Conservation (phyloP, 1,140 invertebrate genomes). For the Sweltsa coloradensis region DNA sequence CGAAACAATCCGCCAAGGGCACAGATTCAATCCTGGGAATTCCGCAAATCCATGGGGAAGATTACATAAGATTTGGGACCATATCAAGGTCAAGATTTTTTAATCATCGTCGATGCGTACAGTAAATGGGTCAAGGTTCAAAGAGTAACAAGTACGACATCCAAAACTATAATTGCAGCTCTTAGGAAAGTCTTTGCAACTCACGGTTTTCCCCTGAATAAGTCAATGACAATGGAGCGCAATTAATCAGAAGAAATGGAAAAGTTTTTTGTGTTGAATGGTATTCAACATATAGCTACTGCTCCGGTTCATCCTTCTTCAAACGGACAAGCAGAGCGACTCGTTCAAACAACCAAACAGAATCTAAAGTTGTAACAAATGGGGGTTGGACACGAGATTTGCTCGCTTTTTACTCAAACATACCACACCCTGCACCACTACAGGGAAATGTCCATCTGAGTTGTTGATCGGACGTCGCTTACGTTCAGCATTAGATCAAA, state of each 20-base stretch:
- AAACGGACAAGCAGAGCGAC: slow-evolving; percentile 26
- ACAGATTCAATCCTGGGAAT: too few species aligned
- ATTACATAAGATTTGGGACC: slow-evolving; percentile 26
- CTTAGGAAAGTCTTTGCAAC: neutral
- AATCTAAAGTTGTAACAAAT: neutral
- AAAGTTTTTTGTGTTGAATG: slow-evolving; percentile 21
- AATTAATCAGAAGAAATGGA: slow-evolving; percentile 20
- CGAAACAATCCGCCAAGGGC: slow-evolving; percentile 7
- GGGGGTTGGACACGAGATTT: neutral
- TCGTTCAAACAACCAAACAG: slow-evolving; percentile 9
- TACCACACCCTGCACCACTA: neutral
- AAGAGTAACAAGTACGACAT: slow-evolving; percentile 1
- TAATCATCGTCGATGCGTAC: slow-evolving; percentile 25
- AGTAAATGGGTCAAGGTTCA: slow-evolving; percentile 25
- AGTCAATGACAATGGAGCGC: slow-evolving; percentile 15
- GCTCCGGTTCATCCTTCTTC: slow-evolving; percentile 25
- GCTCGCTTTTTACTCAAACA: neutral
- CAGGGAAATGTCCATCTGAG: neutral
- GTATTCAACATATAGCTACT: slow-evolving; percentile 22
- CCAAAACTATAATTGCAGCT: neutral
- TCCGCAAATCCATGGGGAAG: slow-evolving; percentile 12
- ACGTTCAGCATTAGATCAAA: neutral
- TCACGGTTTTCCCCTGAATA: slow-evolving; percentile 13
- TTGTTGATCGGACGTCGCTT: neutral
- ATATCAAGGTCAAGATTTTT: slow-evolving; percentile 18